Conservation (phyloP, 2,797 vertebrate genomes). For the Peromyscus nudipes region DNA sequence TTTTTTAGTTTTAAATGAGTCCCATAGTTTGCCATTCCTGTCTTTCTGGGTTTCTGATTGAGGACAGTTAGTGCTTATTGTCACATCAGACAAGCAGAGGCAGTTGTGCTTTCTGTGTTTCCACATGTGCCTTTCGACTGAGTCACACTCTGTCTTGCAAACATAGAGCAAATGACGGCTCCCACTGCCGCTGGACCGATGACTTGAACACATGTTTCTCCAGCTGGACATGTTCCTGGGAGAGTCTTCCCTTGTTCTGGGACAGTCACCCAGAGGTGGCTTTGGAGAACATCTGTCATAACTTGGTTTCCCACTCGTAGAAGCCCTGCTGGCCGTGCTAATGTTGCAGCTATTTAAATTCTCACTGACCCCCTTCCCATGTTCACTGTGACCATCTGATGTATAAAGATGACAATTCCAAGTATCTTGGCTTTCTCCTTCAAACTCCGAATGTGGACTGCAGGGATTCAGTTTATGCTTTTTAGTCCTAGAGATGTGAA, state of each 20-base stretch:
- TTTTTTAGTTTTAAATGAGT: slow-evolving; percentile 80
- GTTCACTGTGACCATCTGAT: slow-evolving; percentile 79
- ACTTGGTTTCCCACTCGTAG: slow-evolving; percentile 84
- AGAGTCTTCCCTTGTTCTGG: slow-evolving; percentile 83
- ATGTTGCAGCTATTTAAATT: slow-evolving; percentile 82
- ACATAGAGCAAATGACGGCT: slow-evolving; percentile 84
- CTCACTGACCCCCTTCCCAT: slow-evolving; percentile 78
- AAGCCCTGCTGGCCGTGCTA: slow-evolving; percentile 82
- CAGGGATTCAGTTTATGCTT: slow-evolving; percentile 82
- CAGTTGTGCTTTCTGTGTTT: slow-evolving; percentile 90
- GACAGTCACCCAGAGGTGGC: slow-evolving; percentile 80
- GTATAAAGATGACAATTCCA: slow-evolving; percentile 76
- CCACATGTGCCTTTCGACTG: slow-evolving; percentile 86
- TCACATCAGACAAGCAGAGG: slow-evolving; percentile 81
- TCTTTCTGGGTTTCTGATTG: slow-evolving; percentile 76
- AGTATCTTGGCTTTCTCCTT: slow-evolving; percentile 70
- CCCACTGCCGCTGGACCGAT: slow-evolving; percentile 79
- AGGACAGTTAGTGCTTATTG: slow-evolving; percentile 19
- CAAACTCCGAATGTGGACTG: slow-evolving; percentile 79
- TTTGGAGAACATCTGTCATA: slow-evolving; percentile 80
- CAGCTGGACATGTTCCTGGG: slow-evolving; percentile 70
- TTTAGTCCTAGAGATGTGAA: slow-evolving; percentile 86
- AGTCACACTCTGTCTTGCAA: slow-evolving; percentile 86
- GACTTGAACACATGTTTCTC: slow-evolving; percentile 65
- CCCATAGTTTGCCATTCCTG: slow-evolving; percentile 75